Evolutionary conservation across 2,888 invertebrate genomes (phyloP), one percentile per base, ranked within the genome.

Genomic region (Tricholauxania praeusta): DNA sequence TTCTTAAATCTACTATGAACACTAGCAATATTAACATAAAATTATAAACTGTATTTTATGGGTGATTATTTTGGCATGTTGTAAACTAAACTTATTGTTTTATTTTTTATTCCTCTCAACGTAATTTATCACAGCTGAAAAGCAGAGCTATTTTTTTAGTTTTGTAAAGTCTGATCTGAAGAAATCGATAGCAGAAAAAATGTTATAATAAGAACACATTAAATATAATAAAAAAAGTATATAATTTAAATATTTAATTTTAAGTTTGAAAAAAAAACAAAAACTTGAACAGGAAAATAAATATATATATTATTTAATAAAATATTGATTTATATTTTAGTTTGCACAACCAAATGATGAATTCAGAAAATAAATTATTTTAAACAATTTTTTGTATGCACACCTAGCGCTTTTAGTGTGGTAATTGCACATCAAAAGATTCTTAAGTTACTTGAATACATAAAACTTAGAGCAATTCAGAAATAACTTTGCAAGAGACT

Each of bases 251-350:
- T 62, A 60, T 28, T 53, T 53, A 52, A 52, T 28, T 39, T 70
- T 12, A 70, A 66, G 68, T 65, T 39, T 32, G 22, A 52, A 57
- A 74, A 32, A 68, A 64, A 28, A n/a, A 22, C 17, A 49, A 68
- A 12, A 55, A 47, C 19, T 15, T 48, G 59, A 68, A 57, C 68
- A 68, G 59, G 28, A 68, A 59, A 68, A 59, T 68, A 68, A 59
- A 59, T 49, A 49, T 59, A 49, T 28, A 39, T 39, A 39, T 39
- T 39, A 39, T 39, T 39, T 39, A 39, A 39, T 39, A 39, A 39
- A 39, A 39, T 39, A 39, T 39, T 39, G 10, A 39, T 39, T 39
- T 39, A 39, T 39, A 39, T 39, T 10, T 39, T 39, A 39, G 10
- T 39, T 39, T 39, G 39, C 39, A 39, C 39, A 39, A 39, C 39